Evolutionary conservation across 2,113 vertebrate genomes (phyloP), one percentile per base, ranked within the genome.

Genomic region (Progne subis): DNA sequence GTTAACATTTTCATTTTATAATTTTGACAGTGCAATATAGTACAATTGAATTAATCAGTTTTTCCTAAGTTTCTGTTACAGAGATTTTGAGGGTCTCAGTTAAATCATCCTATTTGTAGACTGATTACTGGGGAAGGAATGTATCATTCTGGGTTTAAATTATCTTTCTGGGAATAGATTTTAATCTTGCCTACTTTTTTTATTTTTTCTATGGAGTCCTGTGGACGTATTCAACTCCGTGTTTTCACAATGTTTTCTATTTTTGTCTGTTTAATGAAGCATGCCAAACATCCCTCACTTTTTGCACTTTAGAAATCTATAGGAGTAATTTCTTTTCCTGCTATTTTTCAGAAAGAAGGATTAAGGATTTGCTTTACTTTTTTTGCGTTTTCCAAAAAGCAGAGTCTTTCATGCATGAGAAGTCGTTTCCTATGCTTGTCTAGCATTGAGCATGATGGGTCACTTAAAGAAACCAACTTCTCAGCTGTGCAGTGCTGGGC

Each of bases 1-100:
- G 67, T 77, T 91, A 83, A 90, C 24, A n/a, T 91, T 94, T 93
- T 94, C 71, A 52, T 65, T 96, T 88, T 46, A 25, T 75, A 90
- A 83, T 86, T 88, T 78, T 94, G 87, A 78, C 88, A 90, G 44
- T 31, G 71, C 76, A 77, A 21, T 77, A 46, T 12, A 91, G 29
- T 39, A 68, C 50, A 74, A 50, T 52, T 71, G 68, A 88, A 88
- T 88, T 91, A 32, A 76, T 83, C 71, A 25, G 56, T 21, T 61
- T 91, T 96, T 75, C 15, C 71, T 88, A 43, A 46, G 74, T 81
- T 75, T 85, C 46, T 63, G 21, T 88, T 81, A 41, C 34, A 56
- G 64, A 88, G 52, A 44, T 90, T 83, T 68, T 74, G 76, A 93
- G 76, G 68, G 34, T 75, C 60, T 81, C 64, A 7, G 68, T 88